phyloP scores from a whole-genome alignment of 2,113 vertebrate genomes.

The Pomatostomus ruficeps region DNA sequence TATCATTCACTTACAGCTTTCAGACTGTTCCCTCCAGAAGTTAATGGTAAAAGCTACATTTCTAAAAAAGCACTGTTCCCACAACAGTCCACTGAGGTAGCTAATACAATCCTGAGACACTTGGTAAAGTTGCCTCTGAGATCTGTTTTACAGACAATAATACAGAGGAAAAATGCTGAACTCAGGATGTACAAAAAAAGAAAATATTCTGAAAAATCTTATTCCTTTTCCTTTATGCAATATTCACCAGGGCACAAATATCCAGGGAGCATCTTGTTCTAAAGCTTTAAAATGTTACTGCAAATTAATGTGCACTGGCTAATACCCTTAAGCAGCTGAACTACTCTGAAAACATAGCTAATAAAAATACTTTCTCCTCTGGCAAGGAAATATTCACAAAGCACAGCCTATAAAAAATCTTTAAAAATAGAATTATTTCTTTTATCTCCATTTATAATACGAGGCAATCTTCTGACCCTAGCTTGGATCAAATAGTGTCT shows the following conservation, averaged over 20 bases:
- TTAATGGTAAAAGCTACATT: conserved; percentile 40
- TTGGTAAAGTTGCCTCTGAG: conserved; percentile 43
- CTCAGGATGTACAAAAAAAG: neutral
- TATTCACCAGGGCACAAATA: neutral
- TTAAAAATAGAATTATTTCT: neutral
- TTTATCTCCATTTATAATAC: neutral
- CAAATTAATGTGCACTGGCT: neutral
- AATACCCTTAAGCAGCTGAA: neutral
- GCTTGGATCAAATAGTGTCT: neutral
- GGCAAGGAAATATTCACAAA: neutral
- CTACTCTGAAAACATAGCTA: neutral
- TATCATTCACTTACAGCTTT: conserved; percentile 45
- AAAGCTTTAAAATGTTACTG: neutral
- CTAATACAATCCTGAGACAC: conserved; percentile 52
- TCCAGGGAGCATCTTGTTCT: neutral
- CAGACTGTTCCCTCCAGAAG: conserved; percentile 19
- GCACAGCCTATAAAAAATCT: neutral
- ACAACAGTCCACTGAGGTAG: conserved; percentile 31
- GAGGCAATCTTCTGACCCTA: neutral
- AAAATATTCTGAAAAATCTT: neutral
- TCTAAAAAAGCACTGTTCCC: conserved; percentile 57
- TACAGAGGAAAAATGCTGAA: neutral
- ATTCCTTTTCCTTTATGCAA: neutral
- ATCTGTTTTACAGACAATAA: conserved; percentile 2
- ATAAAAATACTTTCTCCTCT: neutral